A percentile compares a stretch with the other conserved stretches of the same genome.
These are phyloP conservation scores for Ceratina australensis DNA, from an alignment of 1,140 invertebrate species.

Conservation along the genomic window DNA sequence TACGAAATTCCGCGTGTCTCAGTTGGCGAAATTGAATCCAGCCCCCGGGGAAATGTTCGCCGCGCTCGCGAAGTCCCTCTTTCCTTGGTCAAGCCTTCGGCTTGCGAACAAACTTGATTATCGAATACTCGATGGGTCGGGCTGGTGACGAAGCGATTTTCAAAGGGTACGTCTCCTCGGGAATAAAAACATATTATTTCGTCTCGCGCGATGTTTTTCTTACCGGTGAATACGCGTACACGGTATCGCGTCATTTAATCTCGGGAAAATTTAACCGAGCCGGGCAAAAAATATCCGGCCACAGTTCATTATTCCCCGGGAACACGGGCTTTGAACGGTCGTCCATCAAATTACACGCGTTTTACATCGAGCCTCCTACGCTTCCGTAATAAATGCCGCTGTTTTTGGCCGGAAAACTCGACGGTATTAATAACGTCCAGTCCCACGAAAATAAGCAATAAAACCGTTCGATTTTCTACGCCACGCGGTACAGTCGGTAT, in stretches of 20 bases:
- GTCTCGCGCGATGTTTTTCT: background rate
- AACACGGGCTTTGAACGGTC: background rate
- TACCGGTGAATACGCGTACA: background rate
- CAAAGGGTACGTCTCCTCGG: background rate
- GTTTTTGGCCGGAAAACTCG: background rate
- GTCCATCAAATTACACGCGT: background rate
- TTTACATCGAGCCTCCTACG: background rate
- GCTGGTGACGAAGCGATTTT: background rate
- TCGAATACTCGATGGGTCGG: constrained; percentile 40
- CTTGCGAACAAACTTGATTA: constrained; percentile 65
- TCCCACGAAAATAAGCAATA: background rate
- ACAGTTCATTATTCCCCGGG: background rate
- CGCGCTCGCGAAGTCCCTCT: constrained; percentile 50
- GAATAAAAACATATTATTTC: background rate
- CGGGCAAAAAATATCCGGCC: background rate
- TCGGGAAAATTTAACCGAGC: background rate
- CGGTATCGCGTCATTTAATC: background rate
- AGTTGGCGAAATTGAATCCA: constrained; percentile 72
- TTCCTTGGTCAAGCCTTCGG: constrained; percentile 30
- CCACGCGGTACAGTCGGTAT: no score
- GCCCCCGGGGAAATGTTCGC: constrained; percentile 69
- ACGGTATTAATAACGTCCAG: background rate
- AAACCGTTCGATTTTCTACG: background rate
- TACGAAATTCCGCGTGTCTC: constrained; percentile 67
- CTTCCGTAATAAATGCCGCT: background rate